Evolutionary conservation across 37 sponge, comb jelly and placozoan genomes (phyloP), one percentile per base, ranked within the genome.

Genomic region (Chondrosia reniformis): DNA sequence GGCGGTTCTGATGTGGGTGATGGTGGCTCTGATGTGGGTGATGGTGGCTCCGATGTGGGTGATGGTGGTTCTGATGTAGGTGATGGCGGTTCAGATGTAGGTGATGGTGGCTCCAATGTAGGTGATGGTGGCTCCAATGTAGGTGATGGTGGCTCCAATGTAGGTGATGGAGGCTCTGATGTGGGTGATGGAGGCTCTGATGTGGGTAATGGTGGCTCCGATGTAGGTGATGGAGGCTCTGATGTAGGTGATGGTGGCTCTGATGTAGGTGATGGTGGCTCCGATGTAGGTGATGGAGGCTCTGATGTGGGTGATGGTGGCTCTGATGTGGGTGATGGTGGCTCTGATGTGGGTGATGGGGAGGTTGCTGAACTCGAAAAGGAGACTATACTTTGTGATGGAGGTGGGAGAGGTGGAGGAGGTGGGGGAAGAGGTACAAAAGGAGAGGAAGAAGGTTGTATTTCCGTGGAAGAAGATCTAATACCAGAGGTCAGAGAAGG

Each of bases 381-480:
- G 33, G 67, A 43, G 41, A 69, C n/a, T 9, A 25, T 2, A 39
- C 41, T 39, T 25, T 69, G 72, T 40, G 72, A 69, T 3, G 72
- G 72, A 34, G 72, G 72, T 40, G 43, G 72, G 31, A 69, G 72
- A 0, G 72, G 72, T 40, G 72, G 72, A 17, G 72, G 72, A 17
- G 43, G 72, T 3, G 72, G 72, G 15, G 36, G 72, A 9, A 69
- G 72, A 12, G 72, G 72, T 10, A 69, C 21, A 22, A 44, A 17
- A 43, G 72, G 37, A 69, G 37, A 34, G 41, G 72, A 44, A 25
- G 72, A 69, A 5, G 44, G 43, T 19, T 34, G 21, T 19, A 64
- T 49, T 19, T 10, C 15, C 15, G 52, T 19, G 15, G 52, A 15
- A 49, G 52, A 10, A 49, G 52, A 19, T 19, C 10, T 49, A 13